A percentile compares a stretch with the other conserved stretches of the same genome.
These are phyloP conservation scores for Esox niger DNA, from an alignment of 2,113 vertebrate species.

Conservation along the genomic window DNA sequence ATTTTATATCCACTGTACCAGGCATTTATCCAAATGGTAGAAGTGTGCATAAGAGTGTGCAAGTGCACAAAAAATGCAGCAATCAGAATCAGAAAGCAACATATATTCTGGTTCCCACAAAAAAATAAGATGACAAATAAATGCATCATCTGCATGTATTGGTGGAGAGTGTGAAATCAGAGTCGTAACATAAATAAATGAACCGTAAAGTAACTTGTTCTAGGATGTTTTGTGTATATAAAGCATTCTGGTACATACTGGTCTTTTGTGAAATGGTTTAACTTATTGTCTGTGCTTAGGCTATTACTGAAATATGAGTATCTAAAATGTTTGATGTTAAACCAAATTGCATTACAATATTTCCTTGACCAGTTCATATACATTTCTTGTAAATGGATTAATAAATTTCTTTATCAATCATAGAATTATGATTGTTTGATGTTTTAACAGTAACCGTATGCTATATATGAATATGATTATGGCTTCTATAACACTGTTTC, in stretches of 20 bases:
- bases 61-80: no score
- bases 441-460: neutral
- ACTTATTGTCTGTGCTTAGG: constrained; percentile 98
- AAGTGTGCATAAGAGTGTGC: no score
- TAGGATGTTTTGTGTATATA: constrained; percentile 99
- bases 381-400: constrained; percentile 89
- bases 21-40: no score
- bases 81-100: no score
- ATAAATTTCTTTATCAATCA: constrained; percentile 96
- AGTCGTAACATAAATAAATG: constrained; percentile 63
- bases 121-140: constrained; percentile 33
- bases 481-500: no score
- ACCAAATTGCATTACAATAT: constrained; percentile 82
- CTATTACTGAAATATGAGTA: constrained; percentile 92
- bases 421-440: constrained; percentile 68
- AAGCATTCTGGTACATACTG: constrained; percentile 94
- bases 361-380: constrained; percentile 88
- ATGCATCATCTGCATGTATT: constrained; percentile 81
- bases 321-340: constrained; percentile 97
- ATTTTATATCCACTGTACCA: no score
- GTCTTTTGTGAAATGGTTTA: constrained; percentile 98
- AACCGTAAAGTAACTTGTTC: constrained; percentile 81
- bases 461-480: no score
- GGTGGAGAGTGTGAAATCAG: constrained; percentile 64
- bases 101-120: no score